phyloP scores from a whole-genome alignment of 2,113 vertebrate species.

The Forbesichthys papilliferus region DNA sequence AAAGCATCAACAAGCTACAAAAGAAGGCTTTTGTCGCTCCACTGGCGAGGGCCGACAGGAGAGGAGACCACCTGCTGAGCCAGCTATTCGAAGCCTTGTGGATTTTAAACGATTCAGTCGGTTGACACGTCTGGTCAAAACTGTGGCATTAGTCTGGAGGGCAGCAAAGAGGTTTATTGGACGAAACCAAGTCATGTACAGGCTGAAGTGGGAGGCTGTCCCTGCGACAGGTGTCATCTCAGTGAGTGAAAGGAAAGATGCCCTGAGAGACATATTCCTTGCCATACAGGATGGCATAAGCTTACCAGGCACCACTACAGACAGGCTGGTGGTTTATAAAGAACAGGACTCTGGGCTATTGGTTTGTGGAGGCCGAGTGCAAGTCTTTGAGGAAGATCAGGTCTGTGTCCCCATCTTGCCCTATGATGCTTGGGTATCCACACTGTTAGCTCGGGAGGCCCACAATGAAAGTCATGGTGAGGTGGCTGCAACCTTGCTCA shows the following conservation, averaged over 20 bases:
- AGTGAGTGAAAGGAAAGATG: conserved; percentile 14
- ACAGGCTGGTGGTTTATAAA: conserved; percentile 20
- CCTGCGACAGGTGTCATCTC: background rate
- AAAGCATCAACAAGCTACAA: no score
- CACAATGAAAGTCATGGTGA: conserved; percentile 20
- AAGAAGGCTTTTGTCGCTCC: no score
- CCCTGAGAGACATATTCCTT: conserved; percentile 12
- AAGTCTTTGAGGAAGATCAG: conserved; percentile 25
- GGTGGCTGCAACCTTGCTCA: conserved; percentile 9
- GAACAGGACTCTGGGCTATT: conserved; percentile 9
- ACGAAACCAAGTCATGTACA: no score
- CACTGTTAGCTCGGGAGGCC: conserved; percentile 18
- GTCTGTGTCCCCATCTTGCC: conserved; percentile 20
- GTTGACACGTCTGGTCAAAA: no score
- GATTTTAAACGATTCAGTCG: no score
- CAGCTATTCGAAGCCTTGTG: no score
- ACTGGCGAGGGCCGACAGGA: no score
- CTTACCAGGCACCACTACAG: conserved; percentile 21
- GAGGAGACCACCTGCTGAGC: no score
- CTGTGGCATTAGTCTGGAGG: no score
- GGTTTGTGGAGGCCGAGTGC: conserved; percentile 29
- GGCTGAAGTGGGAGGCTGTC: conserved; percentile 16
- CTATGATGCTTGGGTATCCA: conserved; percentile 28
- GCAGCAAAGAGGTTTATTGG: no score
- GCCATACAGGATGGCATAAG: conserved; percentile 2